phyloP scores from a whole-genome alignment of 2,113 vertebrate genomes.

The Embiotoca jacksoni region DNA sequence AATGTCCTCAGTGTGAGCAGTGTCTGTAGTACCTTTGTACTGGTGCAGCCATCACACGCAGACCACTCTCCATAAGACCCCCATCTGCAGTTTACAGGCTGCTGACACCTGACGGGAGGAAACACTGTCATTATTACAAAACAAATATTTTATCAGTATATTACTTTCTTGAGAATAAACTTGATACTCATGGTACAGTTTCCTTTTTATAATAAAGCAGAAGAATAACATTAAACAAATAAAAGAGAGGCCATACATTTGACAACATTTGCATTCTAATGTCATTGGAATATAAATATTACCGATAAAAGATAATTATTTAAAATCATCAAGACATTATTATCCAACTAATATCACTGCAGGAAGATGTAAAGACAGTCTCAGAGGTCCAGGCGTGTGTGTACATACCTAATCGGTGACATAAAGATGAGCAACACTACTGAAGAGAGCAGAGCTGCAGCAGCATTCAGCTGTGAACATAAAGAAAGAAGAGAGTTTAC shows the following conservation, averaged over 20 bases:
- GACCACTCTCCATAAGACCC: conserved; percentile 89
- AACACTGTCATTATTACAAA: neutral
- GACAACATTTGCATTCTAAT: neutral
- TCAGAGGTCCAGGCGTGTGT: neutral
- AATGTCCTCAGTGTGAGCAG: neutral
- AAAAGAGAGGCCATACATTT: neutral
- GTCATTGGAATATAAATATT: neutral
- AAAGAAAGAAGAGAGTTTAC: neutral
- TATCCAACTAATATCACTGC: neutral
- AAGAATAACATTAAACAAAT: neutral
- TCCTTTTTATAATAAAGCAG: neutral
- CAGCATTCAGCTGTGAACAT: conserved; percentile 40
- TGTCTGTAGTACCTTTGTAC: conserved; percentile 68
- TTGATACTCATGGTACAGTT: too few relatives aligned
- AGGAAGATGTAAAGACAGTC: neutral
- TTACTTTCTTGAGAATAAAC: too few relatives aligned
- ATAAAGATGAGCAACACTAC: conserved; percentile 32
- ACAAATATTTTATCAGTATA: neutral
- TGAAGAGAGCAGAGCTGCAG: neutral
- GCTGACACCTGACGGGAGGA: conserved; percentile 68
- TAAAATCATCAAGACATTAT: neutral
- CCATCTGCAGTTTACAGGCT: conserved; percentile 89
- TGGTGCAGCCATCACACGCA: conserved; percentile 91
- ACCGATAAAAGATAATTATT: neutral
- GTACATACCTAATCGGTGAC: conserved; percentile 54